Evolutionary conservation across 1,140 invertebrate genomes (phyloP), one percentile per base, ranked within the genome.

Genomic region (Bombus pyrosoma): DNA sequence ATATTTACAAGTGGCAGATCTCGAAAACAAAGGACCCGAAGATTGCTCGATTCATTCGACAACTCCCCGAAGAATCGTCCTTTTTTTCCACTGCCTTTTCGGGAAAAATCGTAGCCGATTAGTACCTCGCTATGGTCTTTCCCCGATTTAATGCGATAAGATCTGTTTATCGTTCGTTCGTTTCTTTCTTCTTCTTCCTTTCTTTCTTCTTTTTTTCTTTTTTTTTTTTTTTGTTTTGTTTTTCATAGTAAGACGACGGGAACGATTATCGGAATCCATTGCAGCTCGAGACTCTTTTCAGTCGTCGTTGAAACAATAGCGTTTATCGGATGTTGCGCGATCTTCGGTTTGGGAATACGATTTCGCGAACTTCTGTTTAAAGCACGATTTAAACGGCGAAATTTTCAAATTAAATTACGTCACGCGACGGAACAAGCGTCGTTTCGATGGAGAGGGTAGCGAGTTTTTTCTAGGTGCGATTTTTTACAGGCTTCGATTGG

Each of bases 1-100:
- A 95, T 95, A 95, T 95, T 95, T 95, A 95, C 94, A 95, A 95
- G 94, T 95, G 94, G 94, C 92, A 93, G 91, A 94, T 93, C 93
- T 93, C 90, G 90, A 91, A 95, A 94, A 95, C 93, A 94, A 95
- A 95, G 93, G 91, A 89, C 81, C 76, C 85, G 90, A 93, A 94
- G 93, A 95, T 94, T 95, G 94, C 94, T 94, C 93, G 92, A 93
- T 94, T 94, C 94, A 93, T 92, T 94, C 86, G 85, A 80, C 83
- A 83, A 89, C 87, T 91, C 81, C 81, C 71, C 69, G 71, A 89
- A 87, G 89, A 87, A 85, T 82, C 85, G 62, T 66, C 62, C 81
- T 82, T 66, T 66, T 79, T 73, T 18, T 18, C 68, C 43, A 37
- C 4, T 59, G 43, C 47, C 81, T 47, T 87, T 84, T 86, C 41